Evolutionary conservation across 2,113 vertebrate species (phyloP).

Genomic region (Cervus canadensis): DNA sequence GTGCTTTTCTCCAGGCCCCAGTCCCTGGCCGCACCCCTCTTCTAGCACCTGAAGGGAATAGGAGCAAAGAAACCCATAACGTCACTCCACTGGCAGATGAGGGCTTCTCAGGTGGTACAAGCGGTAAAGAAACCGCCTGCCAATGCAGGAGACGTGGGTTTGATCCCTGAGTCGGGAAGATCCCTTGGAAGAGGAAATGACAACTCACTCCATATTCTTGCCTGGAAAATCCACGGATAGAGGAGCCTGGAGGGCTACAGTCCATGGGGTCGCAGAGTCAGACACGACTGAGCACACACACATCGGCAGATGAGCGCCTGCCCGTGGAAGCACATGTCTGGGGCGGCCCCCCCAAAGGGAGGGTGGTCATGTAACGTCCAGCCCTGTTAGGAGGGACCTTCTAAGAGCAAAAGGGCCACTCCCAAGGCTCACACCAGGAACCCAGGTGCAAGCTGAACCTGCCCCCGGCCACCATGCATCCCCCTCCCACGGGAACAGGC

Average conservation of each 20-base stretch:
- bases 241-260: not conserved
- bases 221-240: not conserved
- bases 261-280: not conserved
- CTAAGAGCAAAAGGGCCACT: not conserved
- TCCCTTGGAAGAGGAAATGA: not conserved
- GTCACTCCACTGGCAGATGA: fast-evolving
- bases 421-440: not conserved
- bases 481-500: not conserved
- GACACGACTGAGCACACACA: not conserved
- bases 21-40: not conserved
- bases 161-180: not conserved
- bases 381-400: not conserved
- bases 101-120: not conserved
- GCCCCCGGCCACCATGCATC: fast-evolving
- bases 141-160: not conserved
- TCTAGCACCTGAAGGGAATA: not conserved
- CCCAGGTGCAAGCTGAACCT: not conserved
- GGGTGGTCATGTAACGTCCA: not conserved
- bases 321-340: fast-evolving
- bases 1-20: not conserved
- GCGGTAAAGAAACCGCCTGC: not conserved
- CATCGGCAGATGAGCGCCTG: fast-evolving
- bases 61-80: not conserved
- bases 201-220: not conserved
- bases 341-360: not conserved